Base-by-base conservation (phyloP, 2,888 invertebrate genomes). In the Dilophus febrilis region DNA sequence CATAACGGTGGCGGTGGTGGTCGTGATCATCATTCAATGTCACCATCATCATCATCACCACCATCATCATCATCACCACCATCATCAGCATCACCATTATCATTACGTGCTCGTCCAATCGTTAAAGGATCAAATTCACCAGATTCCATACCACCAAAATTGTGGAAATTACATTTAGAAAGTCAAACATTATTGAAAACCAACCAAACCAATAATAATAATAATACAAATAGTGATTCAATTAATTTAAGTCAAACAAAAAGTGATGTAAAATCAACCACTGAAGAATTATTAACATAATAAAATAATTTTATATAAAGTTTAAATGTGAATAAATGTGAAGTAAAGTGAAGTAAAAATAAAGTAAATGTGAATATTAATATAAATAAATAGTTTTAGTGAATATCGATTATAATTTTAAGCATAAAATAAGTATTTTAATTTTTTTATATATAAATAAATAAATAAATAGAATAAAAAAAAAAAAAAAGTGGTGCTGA, bases 101-200 rank as follows among this genome's bases (percentile, higher is more conserved):
- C 22, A 22, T 22, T 8, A 6, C 5, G 22, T 6, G 8, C 22
- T 6, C 5, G 5, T 6, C 22, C 22, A 8, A 22, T 33, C 33
- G 12, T 13, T 13, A 18, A 18, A n/a, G n/a, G n/a, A n/a, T n/a
- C 35, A 13, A 16, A 5, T 4, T 8, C 35, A 12, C 19, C 35
- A 4, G 35, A 33, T 18, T n/a, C 22, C 4, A n/a, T 31, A 13
- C 32, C 41, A 27, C 41, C 41, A 18, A 30, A 32, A 19, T 19
- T 41, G 30, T 41, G 41, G 41, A 41, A 41, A 28, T 28, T 41
- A 19, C 41, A 41, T 18, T 41, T 37, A 19, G 41, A 41, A 32
- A 41, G 41, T 17, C 37, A 41, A 37, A 18, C 37, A 3, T 36
- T 41, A 12, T 37, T 37, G 32, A 36, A 36, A 28, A 37, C 37